A percentile compares a stretch with the other conserved stretches of the same genome.
Evolutionary conservation across 2,797 vertebrate species (phyloP).

Genomic region (Diplodus sargus): DNA sequence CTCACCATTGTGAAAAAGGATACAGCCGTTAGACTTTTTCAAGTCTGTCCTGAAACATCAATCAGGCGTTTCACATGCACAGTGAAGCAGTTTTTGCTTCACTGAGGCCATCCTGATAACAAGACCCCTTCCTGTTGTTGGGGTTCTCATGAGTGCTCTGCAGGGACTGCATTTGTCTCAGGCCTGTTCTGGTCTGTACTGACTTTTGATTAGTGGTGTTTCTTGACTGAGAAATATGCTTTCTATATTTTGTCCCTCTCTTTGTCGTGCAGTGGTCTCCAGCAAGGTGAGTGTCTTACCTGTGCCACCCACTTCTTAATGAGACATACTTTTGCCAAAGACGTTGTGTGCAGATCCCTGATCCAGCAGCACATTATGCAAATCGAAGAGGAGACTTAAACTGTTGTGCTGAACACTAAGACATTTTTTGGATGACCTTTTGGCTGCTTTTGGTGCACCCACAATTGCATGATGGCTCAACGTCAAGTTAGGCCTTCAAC

Average conservation of each 20-base stretch:
- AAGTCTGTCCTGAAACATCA: not conserved
- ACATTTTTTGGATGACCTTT: not conserved
- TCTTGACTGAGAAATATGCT: not conserved
- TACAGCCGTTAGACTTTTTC: not conserved
- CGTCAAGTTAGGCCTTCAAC: not conserved
- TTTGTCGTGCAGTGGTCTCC: not conserved
- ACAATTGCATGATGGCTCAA: not conserved
- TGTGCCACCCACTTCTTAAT: not conserved
- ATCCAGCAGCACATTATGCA: not conserved
- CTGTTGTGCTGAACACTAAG: not conserved
- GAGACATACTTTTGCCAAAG: not conserved
- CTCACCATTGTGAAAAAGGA: not conserved
- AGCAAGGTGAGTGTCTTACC: not conserved
- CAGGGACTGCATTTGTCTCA: not conserved
- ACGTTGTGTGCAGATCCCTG: not conserved
- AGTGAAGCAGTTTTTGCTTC: not conserved
- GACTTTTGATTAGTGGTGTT: not conserved
- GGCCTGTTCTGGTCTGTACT: not conserved
- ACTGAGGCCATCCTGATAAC: not conserved
- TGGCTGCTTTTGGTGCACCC: not conserved
- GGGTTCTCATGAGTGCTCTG: not conserved
- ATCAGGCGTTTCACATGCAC: not conserved
- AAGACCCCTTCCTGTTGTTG: not conserved
- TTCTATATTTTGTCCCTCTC: not conserved
- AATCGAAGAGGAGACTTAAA: conserved; percentile 1